A percentile compares a stretch with the other conserved stretches of the same genome.
Evolutionary conservation across 1,140 invertebrate species (phyloP).

Genomic region (Brachionus manjavacas): DNA sequence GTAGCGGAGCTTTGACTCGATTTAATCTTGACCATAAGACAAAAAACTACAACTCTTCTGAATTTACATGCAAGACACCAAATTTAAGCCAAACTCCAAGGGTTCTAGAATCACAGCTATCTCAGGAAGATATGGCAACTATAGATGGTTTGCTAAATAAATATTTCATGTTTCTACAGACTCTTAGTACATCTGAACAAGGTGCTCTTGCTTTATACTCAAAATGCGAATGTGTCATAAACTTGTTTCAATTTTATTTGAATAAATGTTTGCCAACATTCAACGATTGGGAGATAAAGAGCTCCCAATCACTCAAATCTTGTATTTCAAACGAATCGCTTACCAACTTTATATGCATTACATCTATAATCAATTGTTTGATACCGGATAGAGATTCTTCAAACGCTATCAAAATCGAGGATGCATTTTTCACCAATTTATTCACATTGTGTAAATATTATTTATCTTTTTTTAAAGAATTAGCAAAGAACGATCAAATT

Average conservation of each 20-base stretch:
- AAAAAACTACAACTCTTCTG: background rate
- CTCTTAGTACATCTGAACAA: conserved; percentile 11
- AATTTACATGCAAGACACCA: background rate
- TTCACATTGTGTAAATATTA: conserved; percentile 33
- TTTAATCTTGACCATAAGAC: background rate
- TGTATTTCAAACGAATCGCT: background rate
- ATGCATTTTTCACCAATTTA: background rate
- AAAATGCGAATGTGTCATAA: background rate
- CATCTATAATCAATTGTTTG: conserved; percentile 12
- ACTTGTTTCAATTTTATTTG: conserved; percentile 18
- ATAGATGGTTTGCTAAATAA: background rate
- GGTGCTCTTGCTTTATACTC: background rate
- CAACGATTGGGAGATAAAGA: conserved; percentile 22
- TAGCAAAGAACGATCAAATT: background rate
- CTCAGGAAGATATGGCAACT: background rate
- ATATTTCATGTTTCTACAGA: background rate
- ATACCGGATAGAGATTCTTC: background rate
- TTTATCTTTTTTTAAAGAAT: background rate
- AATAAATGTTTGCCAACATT: conserved; percentile 1
- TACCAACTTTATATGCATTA: conserved; percentile 8
- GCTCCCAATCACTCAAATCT: background rate
- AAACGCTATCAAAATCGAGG: background rate
- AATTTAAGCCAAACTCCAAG: background rate
- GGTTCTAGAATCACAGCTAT: background rate
- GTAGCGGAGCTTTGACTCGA: background rate